Evolutionary conservation across 64 coral and sea anemone species (phyloP).

Genomic region (Stichodactyla helianthus): DNA sequence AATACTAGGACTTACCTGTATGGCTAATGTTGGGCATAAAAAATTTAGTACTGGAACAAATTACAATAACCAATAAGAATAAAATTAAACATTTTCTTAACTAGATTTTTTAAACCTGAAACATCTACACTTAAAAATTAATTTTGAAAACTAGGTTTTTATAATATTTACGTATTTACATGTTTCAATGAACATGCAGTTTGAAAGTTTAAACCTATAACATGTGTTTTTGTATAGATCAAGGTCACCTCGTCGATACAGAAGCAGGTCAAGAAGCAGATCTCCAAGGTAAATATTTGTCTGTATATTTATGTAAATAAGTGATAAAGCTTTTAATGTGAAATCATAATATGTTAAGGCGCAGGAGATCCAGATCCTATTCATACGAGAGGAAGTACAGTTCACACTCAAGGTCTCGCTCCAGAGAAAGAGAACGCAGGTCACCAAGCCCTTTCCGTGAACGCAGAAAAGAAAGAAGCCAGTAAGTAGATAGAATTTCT

Average conservation of each 20-base stretch:
- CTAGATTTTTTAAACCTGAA: too few relatives aligned
- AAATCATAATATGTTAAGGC: background rate
- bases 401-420: slow-evolving; percentile 11
- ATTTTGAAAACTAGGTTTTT: background rate
- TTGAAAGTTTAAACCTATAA: background rate
- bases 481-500: background rate
- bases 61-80: too few relatives aligned
- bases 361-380: background rate
- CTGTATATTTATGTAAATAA: background rate
- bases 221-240: background rate
- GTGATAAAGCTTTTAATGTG: background rate
- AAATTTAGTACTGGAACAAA: too few relatives aligned
- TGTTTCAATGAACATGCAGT: too few relatives aligned
- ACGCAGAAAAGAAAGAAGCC: background rate
- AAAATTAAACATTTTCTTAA: too few relatives aligned
- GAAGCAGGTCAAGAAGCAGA: slow-evolving; percentile 1
- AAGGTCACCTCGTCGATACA: background rate
- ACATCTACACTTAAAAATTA: background rate
- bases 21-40: too few relatives aligned
- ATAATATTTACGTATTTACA: background rate
- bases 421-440: slow-evolving; percentile 1
- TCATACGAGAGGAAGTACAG: background rate
- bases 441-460: slow-evolving; percentile 5
- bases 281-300: slow-evolving; percentile 9
- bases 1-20: too few relatives aligned